These are phyloP conservation scores for Oreochromis mossambicus DNA, from an alignment of 2,797 vertebrate species.

Conservation along the genomic window DNA sequence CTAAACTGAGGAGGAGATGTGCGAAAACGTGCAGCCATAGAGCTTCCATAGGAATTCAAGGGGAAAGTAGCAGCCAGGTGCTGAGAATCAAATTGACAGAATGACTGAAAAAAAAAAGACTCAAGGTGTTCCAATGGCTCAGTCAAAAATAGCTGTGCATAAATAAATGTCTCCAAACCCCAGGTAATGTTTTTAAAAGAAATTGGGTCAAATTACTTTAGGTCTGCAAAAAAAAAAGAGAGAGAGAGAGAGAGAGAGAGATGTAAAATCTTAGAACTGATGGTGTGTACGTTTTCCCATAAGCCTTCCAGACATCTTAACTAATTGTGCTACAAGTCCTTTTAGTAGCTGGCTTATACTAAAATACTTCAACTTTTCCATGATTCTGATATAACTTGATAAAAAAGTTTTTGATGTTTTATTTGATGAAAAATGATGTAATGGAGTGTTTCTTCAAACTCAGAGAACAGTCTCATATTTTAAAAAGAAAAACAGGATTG, in stretches of 20 bases:
- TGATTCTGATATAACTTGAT: neutral
- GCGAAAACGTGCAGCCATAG: neutral
- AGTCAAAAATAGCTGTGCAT: neutral
- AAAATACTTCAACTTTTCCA: neutral
- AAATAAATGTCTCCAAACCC: neutral
- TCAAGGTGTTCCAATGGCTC: neutral
- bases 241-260: accelerated
- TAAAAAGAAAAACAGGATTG: neutral
- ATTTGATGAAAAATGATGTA: accelerated
- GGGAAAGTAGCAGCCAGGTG: neutral
- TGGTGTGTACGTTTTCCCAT: neutral
- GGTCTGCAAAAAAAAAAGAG: accelerated
- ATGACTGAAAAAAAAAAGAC: neutral
- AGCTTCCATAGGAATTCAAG: neutral
- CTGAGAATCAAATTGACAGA: neutral
- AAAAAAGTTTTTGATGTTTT: neutral
- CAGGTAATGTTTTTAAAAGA: neutral
- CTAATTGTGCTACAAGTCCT: neutral
- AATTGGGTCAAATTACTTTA: neutral
- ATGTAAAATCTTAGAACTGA: neutral
- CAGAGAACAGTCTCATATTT: neutral
- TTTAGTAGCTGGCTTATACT: accelerated
- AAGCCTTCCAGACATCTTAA: neutral
- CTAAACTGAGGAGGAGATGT: neutral
- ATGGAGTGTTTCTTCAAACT: neutral